Base-by-base conservation (phyloP, 2,113 vertebrate species). In the Myocastor coypus region DNA sequence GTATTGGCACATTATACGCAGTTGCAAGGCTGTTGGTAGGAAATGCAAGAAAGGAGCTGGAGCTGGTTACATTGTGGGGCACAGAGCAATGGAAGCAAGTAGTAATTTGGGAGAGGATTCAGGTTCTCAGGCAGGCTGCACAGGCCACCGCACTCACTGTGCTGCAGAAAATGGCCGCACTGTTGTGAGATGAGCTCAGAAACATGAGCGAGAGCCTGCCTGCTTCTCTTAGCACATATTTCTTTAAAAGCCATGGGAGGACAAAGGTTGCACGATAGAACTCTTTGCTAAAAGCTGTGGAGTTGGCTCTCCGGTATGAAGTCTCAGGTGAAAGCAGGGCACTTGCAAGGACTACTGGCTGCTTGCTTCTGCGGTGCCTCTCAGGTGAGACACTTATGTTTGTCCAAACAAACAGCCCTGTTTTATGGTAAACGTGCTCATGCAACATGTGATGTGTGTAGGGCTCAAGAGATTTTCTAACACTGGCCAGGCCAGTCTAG, bases 1-100 rank as follows among this genome's bases (percentile, higher is more conserved):
- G 50, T 61, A 91, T 88, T 92, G 93, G 34, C 42, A 40, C 26
- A 7, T 55, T 88, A 57, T 77, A 30, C 69, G 46, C 30, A 84
- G 57, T 16, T 37, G 1, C 86, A 75, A 50, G n/a, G 46, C 7
- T 55, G 5, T 19, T 68, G 61, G 61, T 7, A 28, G 57, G 40
- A 93, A 92, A 89, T 20, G 10, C 30, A 57, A 6, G 9, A 24
- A 57, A 82, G 61, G 75, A 24, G 14, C 12, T 71, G 40, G 34
- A 52, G 37, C 5, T 50, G n/a, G n/a, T 50, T 52, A 28, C 42
- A 42, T 17, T 30, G 7, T n/a, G 42, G 19, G 28, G 66, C 50
- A 78, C 1, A 34, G n/a, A 75, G 46, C 1, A 6, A n/a, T 11
- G 34, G 13, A 75, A 24, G 28, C 1, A 13, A n/a, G 61, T 20